phyloP scores from a whole-genome alignment of 2,797 vertebrate species.

The Lophotriccus pileatus region DNA sequence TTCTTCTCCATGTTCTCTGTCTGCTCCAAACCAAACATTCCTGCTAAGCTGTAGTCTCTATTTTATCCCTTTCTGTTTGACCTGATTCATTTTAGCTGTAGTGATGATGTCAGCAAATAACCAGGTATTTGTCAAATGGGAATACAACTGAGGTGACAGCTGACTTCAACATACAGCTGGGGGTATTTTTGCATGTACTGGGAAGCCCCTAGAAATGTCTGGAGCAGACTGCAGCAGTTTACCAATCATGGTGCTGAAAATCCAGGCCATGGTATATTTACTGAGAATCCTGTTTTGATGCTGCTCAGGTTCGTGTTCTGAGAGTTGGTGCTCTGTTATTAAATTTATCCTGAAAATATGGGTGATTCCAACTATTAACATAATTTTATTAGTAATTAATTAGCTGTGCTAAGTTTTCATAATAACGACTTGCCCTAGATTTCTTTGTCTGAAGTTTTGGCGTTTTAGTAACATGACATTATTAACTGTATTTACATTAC shows the following conservation, averaged over 20 bases:
- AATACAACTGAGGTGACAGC: background rate
- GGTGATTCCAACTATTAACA: background rate
- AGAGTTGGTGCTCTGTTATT: background rate
- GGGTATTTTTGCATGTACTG: background rate
- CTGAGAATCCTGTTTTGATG: background rate
- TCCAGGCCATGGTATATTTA: background rate
- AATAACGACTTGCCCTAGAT: background rate
- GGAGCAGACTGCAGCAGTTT: background rate
- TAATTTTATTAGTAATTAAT: background rate
- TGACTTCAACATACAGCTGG: background rate
- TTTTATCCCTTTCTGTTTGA: background rate
- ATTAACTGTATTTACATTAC: background rate
- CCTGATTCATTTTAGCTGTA: background rate
- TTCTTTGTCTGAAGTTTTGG: background rate
- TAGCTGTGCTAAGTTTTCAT: background rate
- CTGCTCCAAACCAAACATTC: background rate
- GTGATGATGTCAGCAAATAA: background rate
- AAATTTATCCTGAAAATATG: background rate
- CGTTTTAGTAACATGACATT: background rate
- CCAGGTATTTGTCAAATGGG: accelerated
- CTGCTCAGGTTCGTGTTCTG: background rate
- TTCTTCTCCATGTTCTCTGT: background rate
- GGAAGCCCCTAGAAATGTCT: background rate
- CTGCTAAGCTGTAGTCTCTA: background rate
- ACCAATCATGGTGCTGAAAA: background rate